Percentiles rank a stretch among this genome's conserved stretches.
These are phyloP conservation scores for Sphaerophoria rueppellii DNA, from an alignment of 2,888 invertebrate genomes.

Conservation along the genomic window DNA sequence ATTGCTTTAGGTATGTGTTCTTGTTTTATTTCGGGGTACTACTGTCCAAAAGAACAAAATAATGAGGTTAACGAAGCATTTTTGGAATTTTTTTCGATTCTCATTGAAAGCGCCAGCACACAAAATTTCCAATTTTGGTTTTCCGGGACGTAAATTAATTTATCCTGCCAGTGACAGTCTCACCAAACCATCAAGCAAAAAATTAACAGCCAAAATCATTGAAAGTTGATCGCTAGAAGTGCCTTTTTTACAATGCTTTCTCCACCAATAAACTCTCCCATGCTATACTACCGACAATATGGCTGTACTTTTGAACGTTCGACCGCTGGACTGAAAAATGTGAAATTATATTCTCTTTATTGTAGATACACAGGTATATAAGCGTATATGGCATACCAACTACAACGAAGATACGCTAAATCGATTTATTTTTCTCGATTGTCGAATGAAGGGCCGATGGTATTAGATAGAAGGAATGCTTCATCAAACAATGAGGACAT, in stretches of 20 bases:
- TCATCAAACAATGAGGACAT: constrained; percentile 3
- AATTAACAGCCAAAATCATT: constrained; percentile 30
- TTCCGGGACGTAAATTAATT: constrained; percentile 47
- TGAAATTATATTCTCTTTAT: constrained; percentile 42
- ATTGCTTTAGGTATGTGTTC: too few species aligned
- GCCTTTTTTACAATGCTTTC: background rate
- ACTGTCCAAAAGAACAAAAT: too few species aligned
- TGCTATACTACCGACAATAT: constrained; percentile 17
- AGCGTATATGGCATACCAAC: too few species aligned
- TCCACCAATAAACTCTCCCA: background rate
- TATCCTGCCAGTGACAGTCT: too few species aligned
- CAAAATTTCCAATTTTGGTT: too few species aligned
- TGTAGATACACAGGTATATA: background rate
- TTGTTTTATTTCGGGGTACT: too few species aligned
- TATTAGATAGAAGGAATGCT: background rate
- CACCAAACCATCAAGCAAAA: background rate
- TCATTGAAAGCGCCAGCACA: too few species aligned
- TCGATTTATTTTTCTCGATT: constrained; percentile 43
- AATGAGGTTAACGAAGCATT: too few species aligned
- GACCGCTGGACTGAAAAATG: constrained; percentile 28
- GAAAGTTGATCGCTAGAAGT: constrained; percentile 31
- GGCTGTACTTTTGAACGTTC: constrained; percentile 19
- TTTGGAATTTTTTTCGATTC: too few species aligned
- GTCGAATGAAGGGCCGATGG: constrained; percentile 35
- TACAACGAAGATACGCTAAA: constrained; percentile 26